Conservation (phyloP, 2,113 vertebrate genomes). For the Tragelaphus imberbis region DNA sequence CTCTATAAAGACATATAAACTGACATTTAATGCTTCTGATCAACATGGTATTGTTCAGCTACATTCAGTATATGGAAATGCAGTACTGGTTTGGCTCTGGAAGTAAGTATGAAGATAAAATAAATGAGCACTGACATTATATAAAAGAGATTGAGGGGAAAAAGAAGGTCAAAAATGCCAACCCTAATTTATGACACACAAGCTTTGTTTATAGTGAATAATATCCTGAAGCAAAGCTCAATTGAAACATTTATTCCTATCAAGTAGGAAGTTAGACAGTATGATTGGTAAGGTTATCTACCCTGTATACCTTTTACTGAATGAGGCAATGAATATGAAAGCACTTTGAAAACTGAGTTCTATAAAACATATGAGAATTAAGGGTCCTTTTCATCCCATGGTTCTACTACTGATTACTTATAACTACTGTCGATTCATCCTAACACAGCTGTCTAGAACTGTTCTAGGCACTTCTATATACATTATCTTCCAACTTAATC, state of each 20-base stretch:
- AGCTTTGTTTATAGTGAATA: conserved; percentile 50
- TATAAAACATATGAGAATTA: conserved; percentile 32
- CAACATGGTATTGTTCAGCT: conserved; percentile 21
- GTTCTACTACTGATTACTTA: neutral
- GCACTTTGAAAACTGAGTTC: conserved; percentile 30
- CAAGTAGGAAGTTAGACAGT: conserved; percentile 38
- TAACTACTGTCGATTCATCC: neutral
- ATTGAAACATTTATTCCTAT: conserved; percentile 39
- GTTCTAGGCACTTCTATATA: neutral
- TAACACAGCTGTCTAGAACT: neutral
- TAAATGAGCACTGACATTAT: conserved; percentile 49
- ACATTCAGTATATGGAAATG: neutral
- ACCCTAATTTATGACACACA: conserved; percentile 32
- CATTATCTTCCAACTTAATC: neutral
- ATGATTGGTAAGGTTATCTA: conserved; percentile 40
- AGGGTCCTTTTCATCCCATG: neutral
- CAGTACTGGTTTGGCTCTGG: conserved; percentile 10
- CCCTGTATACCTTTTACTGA: conserved; percentile 37
- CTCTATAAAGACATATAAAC: neutral
- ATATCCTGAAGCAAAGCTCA: conserved; percentile 53
- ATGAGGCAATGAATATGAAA: conserved; percentile 37
- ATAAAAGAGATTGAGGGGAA: neutral
- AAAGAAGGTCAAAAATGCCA: neutral
- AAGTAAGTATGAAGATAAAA: conserved; percentile 48
- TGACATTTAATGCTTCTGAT: neutral